Percentiles rank a stretch among this genome's conserved stretches.
Conservation (phyloP, 2,888 invertebrate species). For the Pristionchus mayeri region DNA sequence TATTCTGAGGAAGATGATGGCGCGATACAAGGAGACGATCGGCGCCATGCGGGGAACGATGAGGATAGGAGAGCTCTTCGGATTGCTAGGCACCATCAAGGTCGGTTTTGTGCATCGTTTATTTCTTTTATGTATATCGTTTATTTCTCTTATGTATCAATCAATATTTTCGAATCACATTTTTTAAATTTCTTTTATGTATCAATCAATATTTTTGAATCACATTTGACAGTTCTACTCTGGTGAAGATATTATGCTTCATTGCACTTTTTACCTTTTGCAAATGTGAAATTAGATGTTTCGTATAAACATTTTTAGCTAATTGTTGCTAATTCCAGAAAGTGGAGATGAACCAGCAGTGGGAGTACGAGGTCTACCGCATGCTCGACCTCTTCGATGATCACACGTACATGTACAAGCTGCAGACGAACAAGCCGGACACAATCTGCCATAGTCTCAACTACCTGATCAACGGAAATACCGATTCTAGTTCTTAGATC, state of each 20-base stretch:
- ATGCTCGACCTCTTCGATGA: conserved; percentile 40
- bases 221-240: too few relatives aligned
- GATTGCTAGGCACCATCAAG: neutral
- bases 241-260: too few relatives aligned
- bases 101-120: neutral
- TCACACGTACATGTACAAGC: conserved; percentile 40
- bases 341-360: conserved; percentile 3
- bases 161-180: too few relatives aligned
- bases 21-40: conserved; percentile 15
- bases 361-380: conserved; percentile 44
- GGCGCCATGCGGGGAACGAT: neutral
- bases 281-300: too few relatives aligned
- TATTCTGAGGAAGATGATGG: neutral
- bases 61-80: neutral
- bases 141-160: too few relatives aligned
- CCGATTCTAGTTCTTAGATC: too few relatives aligned
- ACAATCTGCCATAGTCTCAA: neutral
- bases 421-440: conserved; percentile 28
- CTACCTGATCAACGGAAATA: too few relatives aligned
- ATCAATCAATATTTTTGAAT: too few relatives aligned
- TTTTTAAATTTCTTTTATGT: too few relatives aligned
- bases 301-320: too few relatives aligned
- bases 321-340: neutral
- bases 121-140: too few relatives aligned
- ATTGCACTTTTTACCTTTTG: too few relatives aligned